Conservation (phyloP, 2,797 vertebrate species). For the Heteromormyrus szaboi region DNA sequence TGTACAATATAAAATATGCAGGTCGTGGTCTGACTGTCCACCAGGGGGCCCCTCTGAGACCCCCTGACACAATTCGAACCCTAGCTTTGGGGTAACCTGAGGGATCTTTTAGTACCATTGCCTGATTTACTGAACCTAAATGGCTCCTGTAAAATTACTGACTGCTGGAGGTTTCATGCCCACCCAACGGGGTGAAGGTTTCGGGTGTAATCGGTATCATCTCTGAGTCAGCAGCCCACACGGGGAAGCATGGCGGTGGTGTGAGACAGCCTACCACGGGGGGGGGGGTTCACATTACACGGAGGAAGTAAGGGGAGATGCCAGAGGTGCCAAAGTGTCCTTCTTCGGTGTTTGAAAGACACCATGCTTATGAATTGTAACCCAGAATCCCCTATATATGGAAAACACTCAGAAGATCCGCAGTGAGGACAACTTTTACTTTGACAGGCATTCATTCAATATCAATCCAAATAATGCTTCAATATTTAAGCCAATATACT, state of each 20-base stretch:
- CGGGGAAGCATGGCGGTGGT: neutral
- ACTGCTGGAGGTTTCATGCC: neutral
- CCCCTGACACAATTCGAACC: neutral
- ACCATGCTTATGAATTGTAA: neutral
- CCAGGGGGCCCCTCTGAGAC: neutral
- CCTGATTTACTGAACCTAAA: neutral
- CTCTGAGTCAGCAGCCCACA: slow-evolving; percentile 24
- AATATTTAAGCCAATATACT: neutral
- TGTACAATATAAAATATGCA: neutral
- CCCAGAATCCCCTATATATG: neutral
- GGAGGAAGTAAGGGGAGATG: slow-evolving; percentile 20
- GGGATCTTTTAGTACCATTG: neutral
- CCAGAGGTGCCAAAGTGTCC: neutral
- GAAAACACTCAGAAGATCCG: neutral
- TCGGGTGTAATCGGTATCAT: neutral
- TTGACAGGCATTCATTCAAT: neutral
- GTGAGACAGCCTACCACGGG: slow-evolving; percentile 24
- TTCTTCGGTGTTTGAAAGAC: neutral
- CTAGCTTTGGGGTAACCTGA: neutral
- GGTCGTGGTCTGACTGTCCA: neutral
- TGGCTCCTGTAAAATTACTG: neutral
- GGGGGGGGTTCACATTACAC: slow-evolving; percentile 26
- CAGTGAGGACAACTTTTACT: neutral
- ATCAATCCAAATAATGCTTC: neutral
- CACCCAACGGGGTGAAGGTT: neutral